Base-by-base conservation (phyloP, 2,797 vertebrate species). In the Centropyge bicolor region DNA sequence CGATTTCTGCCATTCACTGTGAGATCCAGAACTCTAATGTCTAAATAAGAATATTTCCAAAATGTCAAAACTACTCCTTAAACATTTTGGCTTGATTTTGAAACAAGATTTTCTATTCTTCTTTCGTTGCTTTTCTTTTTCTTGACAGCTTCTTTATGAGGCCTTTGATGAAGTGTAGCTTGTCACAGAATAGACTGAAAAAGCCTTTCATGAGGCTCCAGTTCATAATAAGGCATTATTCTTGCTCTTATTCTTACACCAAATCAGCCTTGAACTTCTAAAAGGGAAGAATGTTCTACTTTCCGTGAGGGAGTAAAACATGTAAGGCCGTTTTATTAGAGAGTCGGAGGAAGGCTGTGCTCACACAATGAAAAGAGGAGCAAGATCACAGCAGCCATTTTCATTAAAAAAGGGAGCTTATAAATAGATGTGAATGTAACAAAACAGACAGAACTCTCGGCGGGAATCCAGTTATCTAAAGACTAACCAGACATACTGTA, bases 401-500 rank as follows among this genome's bases (percentile, higher is more conserved):
- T 91, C 81, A 83, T 79, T 56, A 68, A 82, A 87, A 48, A 84
- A 86, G 43, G 81, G 67, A 59, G 68, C 71, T 79, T 68, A 65
- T 82, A 86, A 90, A 91, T 87, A 84, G 68, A 83, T 71, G 64
- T 61, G 66, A 67, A 78, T 62, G 69, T 73, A 49, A 89, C 63
- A 80, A 80, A 89, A 88, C 65, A 84, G 80, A 87, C 68, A 69
- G 73, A 41, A 11, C 40, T 74, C 45, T 27, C 56, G 90, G 86
- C 77, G 80, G 31, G 46, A 78, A 67, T 66, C 86, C 84, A 86
- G 82, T 65, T 55, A 40, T 79, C 74, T 74, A 70, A 88, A 92
- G 86, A 86, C 63, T 61, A 83, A 86, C 80, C 91, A 93, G 88
- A 91, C 76, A 51, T 71, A 79, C 76, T 63, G 85, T 88, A 79